phyloP scores from a whole-genome alignment of 2,797 vertebrate species.

The Mastacembelus armatus region DNA sequence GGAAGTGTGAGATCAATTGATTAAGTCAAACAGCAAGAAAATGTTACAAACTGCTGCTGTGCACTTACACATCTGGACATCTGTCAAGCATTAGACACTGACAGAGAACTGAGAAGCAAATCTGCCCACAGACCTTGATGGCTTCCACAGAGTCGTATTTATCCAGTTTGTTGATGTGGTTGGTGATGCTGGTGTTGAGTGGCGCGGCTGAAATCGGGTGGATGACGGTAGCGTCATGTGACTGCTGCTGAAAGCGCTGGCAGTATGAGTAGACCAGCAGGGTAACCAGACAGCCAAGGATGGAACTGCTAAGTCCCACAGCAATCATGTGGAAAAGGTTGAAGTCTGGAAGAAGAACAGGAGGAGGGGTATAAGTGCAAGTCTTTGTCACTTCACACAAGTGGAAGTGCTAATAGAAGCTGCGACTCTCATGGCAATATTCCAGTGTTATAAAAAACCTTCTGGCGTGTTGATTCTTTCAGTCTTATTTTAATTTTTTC shows the following conservation, averaged over 20 bases:
- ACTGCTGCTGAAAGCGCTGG: constrained; percentile 95
- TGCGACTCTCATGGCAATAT: constrained; percentile 38
- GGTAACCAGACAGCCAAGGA: constrained; percentile 95
- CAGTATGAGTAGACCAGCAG: constrained; percentile 96
- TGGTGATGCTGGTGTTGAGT: constrained; percentile 98
- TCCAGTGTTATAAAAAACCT: not conserved
- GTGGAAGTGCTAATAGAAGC: constrained; percentile 31
- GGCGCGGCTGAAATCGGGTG: constrained; percentile 94
- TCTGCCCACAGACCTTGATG: constrained; percentile 90
- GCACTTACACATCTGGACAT: constrained; percentile 21
- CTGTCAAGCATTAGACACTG: constrained; percentile 27
- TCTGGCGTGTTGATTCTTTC: not conserved
- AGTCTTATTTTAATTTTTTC: not conserved
- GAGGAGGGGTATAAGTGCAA: not conserved
- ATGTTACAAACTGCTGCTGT: constrained; percentile 26
- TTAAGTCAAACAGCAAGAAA: constrained; percentile 42
- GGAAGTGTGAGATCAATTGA: constrained; percentile 38
- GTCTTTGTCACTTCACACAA: constrained; percentile 28
- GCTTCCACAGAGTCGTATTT: constrained; percentile 97
- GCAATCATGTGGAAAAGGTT: constrained; percentile 98
- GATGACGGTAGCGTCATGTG: constrained; percentile 96
- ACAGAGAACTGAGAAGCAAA: not conserved
- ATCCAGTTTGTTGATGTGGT: constrained; percentile 99
- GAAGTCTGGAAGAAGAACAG: constrained; percentile 85
- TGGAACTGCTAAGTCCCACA: constrained; percentile 95